A percentile compares a stretch with the other conserved stretches of the same genome.
These are phyloP conservation scores for Lampropteryx suffumata DNA, from an alignment of 2,888 invertebrate species.

Conservation along the genomic window DNA sequence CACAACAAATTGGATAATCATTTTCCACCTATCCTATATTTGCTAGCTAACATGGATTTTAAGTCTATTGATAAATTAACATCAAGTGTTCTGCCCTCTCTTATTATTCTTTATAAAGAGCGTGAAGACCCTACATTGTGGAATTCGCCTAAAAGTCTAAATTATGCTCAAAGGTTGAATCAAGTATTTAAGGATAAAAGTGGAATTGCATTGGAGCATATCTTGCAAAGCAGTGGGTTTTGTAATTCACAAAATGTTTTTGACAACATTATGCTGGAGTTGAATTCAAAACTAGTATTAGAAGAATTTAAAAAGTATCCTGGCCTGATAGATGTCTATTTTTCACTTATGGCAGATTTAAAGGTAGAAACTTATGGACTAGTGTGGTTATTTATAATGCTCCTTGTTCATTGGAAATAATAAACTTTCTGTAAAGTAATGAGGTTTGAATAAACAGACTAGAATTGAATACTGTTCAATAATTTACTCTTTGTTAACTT, in stretches of 20 bases:
- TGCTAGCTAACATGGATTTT: conserved; percentile 48
- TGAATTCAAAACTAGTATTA: conserved; percentile 58
- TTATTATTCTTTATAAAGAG: conserved; percentile 60
- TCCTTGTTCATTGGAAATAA: no score
- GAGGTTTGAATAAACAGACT: no score
- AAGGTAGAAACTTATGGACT: conserved; percentile 41
- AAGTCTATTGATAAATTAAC: conserved; percentile 32
- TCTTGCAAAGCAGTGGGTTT: conserved; percentile 45
- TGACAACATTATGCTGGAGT: conserved; percentile 54
- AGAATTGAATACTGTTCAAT: no score
- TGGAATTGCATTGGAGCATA: conserved; percentile 43
- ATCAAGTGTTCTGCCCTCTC: conserved; percentile 44
- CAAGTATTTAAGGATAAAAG: conserved; percentile 48
- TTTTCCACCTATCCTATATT: conserved; percentile 45
- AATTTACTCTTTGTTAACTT: no score
- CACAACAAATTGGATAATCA: conserved; percentile 44
- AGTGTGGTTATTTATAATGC: no score
- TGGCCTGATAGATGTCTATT: conserved; percentile 61
- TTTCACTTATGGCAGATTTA: conserved; percentile 47
- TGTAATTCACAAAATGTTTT: conserved; percentile 57
- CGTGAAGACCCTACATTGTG: conserved; percentile 51
- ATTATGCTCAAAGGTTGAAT: conserved; percentile 50
- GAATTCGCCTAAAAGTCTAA: conserved; percentile 47
- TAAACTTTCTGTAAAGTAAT: no score
- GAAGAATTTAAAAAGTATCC: conserved; percentile 65